Base-by-base conservation (phyloP, 2,888 invertebrate species). In the Dasypolia templi region DNA sequence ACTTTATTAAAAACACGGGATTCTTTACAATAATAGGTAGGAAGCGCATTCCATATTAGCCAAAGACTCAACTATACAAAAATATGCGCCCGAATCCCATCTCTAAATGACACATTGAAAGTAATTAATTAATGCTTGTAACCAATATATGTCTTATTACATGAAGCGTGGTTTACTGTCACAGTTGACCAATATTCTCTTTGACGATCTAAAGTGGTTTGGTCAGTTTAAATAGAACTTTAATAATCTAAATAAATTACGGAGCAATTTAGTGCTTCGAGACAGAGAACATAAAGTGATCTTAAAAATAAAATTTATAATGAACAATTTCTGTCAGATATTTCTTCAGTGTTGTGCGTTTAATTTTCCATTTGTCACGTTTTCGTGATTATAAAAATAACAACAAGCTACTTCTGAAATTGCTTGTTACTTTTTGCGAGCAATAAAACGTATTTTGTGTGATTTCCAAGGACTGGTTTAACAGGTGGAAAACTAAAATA, bases 301-400 rank as follows among this genome's bases (percentile, higher is more conserved):
- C 29, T 29, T 77, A 77, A 77, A 79, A 81, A 65, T 81, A 61
- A 68, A 77, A 80, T 81, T 81, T 81, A 80, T 79, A 46, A 69
- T 59, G 64, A 66, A 68, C 35, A 61, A 53, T n/a, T 64, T 62
- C 64, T 65, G 58, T 71, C 39, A 14, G 3, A 39, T 44, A 35
- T 0, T 7, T 58, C 55, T 74, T 77, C 74, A 63, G 56, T 56
- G 42, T 58, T 73, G 55, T n/a, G 59, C 42, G 22, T 49, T 81
- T 74, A 65, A 79, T 82, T 68, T 71, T 53, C 32, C 49, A 82
- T 79, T 82, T 71, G 79, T 82, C 81, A 82, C 79, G 79, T 75
- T 46, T 65, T 4, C 35, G 49, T 61, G 62, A 49, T 59, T 35
- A 42, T 77, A 72, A 77, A 71, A 59, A 46, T 46, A 42, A 53